These are phyloP conservation scores for Setipinna tenuifilis DNA, from an alignment of 2,797 vertebrate species.

Conservation along the genomic window DNA sequence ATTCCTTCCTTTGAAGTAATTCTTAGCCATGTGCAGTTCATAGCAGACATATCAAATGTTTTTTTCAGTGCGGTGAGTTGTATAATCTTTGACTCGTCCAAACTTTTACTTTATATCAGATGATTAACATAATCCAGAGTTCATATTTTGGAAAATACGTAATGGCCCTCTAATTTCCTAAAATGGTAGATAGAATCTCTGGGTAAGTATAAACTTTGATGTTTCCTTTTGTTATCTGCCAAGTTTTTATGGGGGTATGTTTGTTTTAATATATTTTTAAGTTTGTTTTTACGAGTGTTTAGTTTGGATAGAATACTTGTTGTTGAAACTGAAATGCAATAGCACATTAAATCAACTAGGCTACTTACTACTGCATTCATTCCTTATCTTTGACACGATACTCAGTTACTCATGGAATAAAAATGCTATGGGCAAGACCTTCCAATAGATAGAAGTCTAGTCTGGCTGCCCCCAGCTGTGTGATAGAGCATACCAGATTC, in stretches of 20 bases:
- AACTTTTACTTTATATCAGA: conserved; percentile 6
- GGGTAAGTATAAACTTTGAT: not conserved
- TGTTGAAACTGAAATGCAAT: not conserved
- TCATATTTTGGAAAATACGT: conserved; percentile 1
- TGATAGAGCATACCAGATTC: not conserved
- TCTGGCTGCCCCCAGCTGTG: conserved; percentile 13
- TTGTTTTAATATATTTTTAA: not conserved
- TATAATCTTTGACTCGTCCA: not conserved
- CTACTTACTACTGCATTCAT: not conserved
- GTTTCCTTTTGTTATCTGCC: not conserved
- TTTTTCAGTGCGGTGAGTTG: not conserved
- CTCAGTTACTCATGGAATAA: not conserved
- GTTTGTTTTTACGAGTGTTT: not conserved
- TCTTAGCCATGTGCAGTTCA: not conserved
- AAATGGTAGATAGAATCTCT: not conserved
- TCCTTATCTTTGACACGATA: not conserved
- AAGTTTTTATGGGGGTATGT: not conserved
- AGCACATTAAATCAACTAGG: conserved; percentile 20
- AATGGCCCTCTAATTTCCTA: not conserved
- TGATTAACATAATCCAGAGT: conserved; percentile 1
- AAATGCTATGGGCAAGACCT: not conserved
- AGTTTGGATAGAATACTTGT: not conserved
- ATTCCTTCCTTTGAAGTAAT: not conserved
- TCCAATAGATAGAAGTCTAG: conserved; percentile 21
- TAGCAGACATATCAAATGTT: not conserved